Percentiles rank a stretch among this genome's conserved stretches.
Conservation (phyloP, 2,113 vertebrate species). For the Corapipo altera region DNA sequence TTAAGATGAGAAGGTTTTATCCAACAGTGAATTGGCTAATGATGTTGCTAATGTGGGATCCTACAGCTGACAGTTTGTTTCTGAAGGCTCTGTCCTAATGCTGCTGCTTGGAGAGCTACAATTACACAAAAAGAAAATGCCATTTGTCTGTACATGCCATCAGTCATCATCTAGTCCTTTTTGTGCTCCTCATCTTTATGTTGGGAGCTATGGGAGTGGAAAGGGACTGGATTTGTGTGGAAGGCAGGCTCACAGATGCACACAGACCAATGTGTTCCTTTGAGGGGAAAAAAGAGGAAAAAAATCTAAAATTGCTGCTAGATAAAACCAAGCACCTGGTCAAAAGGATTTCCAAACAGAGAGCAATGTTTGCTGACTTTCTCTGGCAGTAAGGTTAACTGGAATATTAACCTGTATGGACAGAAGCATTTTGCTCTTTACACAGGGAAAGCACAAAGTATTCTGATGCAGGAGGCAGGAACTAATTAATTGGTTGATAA, state of each 20-base stretch:
- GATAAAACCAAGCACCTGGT: background rate
- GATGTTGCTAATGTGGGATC: constrained; percentile 17
- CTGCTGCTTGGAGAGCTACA: background rate
- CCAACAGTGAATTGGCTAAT: constrained; percentile 32
- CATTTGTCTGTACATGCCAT: background rate
- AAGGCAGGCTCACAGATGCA: background rate
- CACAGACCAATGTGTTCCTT: background rate
- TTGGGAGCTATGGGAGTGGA: background rate
- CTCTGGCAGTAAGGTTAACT: background rate
- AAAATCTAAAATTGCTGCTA: background rate
- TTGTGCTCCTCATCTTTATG: background rate
- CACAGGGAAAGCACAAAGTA: background rate
- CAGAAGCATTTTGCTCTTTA: background rate
- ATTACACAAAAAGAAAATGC: background rate
- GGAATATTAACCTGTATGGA: background rate
- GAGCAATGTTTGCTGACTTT: background rate
- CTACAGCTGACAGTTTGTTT: background rate
- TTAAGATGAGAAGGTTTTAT: constrained; percentile 29
- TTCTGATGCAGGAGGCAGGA: background rate
- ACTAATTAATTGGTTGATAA: constrained; percentile 31
- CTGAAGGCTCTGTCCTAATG: background rate
- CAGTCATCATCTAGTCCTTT: background rate
- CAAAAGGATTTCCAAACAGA: background rate
- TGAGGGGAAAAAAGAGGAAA: background rate
- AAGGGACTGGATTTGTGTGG: background rate